Percentiles rank a stretch among this genome's conserved stretches.
phyloP scores from a whole-genome alignment of 2,797 vertebrate species.

The Melanotaenia maccullochi region DNA sequence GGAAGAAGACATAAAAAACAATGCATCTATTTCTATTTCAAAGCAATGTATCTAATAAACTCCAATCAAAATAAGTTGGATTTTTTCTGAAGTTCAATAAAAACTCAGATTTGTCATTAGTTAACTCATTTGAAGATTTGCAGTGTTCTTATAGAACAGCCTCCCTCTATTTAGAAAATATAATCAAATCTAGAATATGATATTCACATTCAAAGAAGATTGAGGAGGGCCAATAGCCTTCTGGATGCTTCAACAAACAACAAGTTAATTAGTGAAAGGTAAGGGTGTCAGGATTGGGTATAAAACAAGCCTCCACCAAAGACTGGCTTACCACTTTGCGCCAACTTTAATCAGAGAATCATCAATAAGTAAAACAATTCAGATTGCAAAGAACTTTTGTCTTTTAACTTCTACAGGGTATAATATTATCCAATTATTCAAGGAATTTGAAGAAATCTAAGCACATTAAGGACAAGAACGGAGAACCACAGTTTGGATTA shows the following conservation, averaged over 20 bases:
- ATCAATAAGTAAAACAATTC: neutral
- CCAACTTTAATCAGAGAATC: too few relatives aligned
- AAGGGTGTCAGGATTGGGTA: neutral
- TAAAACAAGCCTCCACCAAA: neutral
- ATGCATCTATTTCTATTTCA: neutral
- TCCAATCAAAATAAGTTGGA: neutral
- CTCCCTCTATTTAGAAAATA: neutral
- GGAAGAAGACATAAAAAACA: neutral
- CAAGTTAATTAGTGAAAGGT: neutral
- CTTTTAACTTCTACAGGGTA: neutral
- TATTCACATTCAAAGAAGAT: neutral
- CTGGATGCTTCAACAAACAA: neutral
- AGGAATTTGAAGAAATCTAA: neutral
- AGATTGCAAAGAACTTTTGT: neutral
- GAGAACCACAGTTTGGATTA: neutral
- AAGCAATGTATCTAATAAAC: neutral
- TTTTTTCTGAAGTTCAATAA: neutral
- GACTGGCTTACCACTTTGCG: neutral
- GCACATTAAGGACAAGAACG: neutral
- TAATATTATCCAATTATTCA: too few relatives aligned
- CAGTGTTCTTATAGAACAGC: neutral
- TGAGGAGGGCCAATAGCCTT: neutral
- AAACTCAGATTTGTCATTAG: neutral
- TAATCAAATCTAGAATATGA: neutral
- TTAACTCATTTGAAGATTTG: neutral